Base-by-base conservation (phyloP, 1,140 invertebrate genomes). In the Drosophila arawakana region DNA sequence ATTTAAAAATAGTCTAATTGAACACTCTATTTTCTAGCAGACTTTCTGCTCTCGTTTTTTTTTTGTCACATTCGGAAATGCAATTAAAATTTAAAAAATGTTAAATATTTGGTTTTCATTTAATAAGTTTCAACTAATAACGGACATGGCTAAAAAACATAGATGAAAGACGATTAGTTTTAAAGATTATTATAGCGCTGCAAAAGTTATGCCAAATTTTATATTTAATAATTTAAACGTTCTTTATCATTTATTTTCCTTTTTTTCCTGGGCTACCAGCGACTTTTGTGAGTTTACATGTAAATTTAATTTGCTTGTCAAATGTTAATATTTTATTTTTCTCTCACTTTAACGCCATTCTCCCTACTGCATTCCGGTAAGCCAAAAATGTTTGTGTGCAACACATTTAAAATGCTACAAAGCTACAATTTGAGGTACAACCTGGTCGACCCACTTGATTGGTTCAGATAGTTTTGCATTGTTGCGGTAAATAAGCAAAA, bases 401-500 rank as follows among this genome's bases (percentile, higher is more conserved):
- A 67, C 76, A 80, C 72, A 81, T 43, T 43, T 43, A 11, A 73
- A 77, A 60, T 44, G 58, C 71, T 75, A 62, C 72, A 80, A 70
- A 71, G 78, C 61, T 76, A 5, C 58, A 47, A 44, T 49, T 30
- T 18, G 7, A 43, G 41, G n/a, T 13, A 13, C n/a, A n/a, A 11
- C 41, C 41, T 1, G 9, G 2, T n/a, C 41, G 13, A 6, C 41
- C 41, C 41, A 43, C 41, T 43, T 9, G 41, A 63, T 66, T 67
- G 49, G 37, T 65, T 63, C 37, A 76, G 75, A 85, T 81, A 79
- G 81, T 84, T 84, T 84, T 62, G 77, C 81, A 85, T 85, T 85
- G 82, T 85, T 85, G 82, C 75, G 78, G 82, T 86, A 84, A 84
- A 84, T 84, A 84, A 81, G 81, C 82, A 80, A 83, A 74, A 83